A percentile compares a stretch with the other conserved stretches of the same genome.
phyloP scores from a whole-genome alignment of 1,140 invertebrate genomes.

The Dryas iulia region DNA sequence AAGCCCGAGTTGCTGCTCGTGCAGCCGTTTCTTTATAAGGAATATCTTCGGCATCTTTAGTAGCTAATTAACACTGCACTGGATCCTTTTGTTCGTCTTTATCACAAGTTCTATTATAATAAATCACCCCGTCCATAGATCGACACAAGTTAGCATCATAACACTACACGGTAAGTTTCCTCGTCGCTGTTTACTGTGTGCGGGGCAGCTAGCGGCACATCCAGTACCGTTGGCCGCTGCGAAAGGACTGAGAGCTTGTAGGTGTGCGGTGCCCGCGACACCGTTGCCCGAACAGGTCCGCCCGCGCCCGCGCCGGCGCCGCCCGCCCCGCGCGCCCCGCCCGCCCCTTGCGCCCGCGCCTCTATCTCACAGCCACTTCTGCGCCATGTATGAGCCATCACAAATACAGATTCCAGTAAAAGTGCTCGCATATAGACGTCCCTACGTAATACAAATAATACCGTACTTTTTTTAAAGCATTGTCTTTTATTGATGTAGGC shows the following conservation, averaged over 20 bases:
- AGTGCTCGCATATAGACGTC: conserved; percentile 59
- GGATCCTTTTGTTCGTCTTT: conserved; percentile 57
- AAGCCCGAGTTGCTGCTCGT: conserved; percentile 91
- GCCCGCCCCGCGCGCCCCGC: conserved; percentile 45
- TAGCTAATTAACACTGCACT: conserved; percentile 64
- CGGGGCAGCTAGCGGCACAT: conserved; percentile 70
- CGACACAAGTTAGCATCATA: conserved; percentile 70
- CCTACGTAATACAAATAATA: conserved; percentile 37
- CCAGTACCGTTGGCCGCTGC: conserved; percentile 75
- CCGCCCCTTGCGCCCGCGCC: conserved; percentile 31
- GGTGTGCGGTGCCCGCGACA: conserved; percentile 68
- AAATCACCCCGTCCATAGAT: conserved; percentile 52
- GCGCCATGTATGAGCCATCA: conserved; percentile 39
- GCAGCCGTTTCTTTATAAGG: conserved; percentile 91
- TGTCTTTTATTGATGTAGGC: background rate
- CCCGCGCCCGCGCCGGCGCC: conserved; percentile 65
- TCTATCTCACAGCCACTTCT: conserved; percentile 31
- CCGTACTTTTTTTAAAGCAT: conserved; percentile 30
- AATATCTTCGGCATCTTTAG: conserved; percentile 93
- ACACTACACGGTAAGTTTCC: conserved; percentile 72
- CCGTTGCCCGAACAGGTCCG: conserved; percentile 79
- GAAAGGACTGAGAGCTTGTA: conserved; percentile 69
- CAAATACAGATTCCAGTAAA: conserved; percentile 71
- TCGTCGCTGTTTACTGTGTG: conserved; percentile 64
- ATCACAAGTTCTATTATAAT: conserved; percentile 59